Base-by-base conservation (phyloP, 2,888 invertebrate species). In the Drosophila ustulata region DNA sequence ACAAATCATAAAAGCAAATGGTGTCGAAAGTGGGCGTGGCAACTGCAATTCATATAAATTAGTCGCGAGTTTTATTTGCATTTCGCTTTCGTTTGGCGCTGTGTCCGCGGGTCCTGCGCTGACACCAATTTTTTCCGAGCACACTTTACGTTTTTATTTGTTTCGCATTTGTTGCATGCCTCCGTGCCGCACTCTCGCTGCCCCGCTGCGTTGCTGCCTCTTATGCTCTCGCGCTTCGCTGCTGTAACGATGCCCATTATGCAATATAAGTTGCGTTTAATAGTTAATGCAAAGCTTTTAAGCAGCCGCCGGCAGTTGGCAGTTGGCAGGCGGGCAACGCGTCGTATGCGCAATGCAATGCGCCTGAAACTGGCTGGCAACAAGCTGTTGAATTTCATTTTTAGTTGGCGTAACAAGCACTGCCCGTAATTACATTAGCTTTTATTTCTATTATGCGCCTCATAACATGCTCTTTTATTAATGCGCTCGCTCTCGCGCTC, bases 281-380 rank as follows among this genome's bases (percentile, higher is more conserved):
- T 89, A 85, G 87, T 85, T 85, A 85, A 85, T 89, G 89, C 82
- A 85, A 85, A 85, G 89, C 89, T 87, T 89, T 85, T 85, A 85
- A 85, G 84, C 79, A 81, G 77, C 88, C 78, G 63, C 63, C 61
- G 66, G 75, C 79, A 58, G 64, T 64, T 30, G 23, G 30, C 55
- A 57, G 46, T 34, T 43, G 39, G 30, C 43, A 32, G 26, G 53
- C 52, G 56, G 63, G 46, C 57, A 72, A 69, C 66, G 56, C 67
- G 49, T 66, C 77, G 77, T 80, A 71, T 80, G 78, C 81, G 78
- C 75, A 75, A 65, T 80, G 83, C 66, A 55, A 52, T 65, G 62
- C 23, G 47, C 28, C 53, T 43, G 55, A 51, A 67, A 49, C 71
- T 57, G 72, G 67, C 66, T 76, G 75, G 46, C 74, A 55, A 50